phyloP scores from a whole-genome alignment of 53 echinoderm and acorn worm species.

The Henricia sp. region DNA sequence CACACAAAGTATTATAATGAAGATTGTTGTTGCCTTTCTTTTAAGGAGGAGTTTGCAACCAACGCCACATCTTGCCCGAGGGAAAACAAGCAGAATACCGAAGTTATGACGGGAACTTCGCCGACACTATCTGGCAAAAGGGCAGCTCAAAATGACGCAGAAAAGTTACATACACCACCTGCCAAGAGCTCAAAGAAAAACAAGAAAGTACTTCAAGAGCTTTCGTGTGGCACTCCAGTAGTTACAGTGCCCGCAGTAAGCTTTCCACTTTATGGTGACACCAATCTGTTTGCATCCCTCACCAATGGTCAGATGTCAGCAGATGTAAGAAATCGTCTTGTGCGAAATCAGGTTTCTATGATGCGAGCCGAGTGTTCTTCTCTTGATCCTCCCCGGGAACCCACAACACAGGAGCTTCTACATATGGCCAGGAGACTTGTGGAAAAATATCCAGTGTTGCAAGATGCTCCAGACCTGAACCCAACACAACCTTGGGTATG shows the following conservation, averaged over 20 bases:
- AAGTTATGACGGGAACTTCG: neutral
- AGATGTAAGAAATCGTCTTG: slow-evolving; percentile 23
- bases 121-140: neutral
- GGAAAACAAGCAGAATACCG: neutral
- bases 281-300: neutral
- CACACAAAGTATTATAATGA: neutral
- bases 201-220: slow-evolving; percentile 16
- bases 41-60: neutral
- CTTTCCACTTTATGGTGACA: slow-evolving; percentile 17
- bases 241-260: slow-evolving; percentile 1
- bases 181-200: slow-evolving; percentile 6
- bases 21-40: neutral
- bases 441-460: slow-evolving; percentile 18
- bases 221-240: slow-evolving; percentile 16
- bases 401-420: slow-evolving; percentile 2
- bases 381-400: slow-evolving; percentile 19
- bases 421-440: slow-evolving; percentile 12
- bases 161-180: neutral
- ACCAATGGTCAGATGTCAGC: slow-evolving; percentile 10
- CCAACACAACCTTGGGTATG: slow-evolving; percentile 32
- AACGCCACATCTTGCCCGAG: neutral
- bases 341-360: slow-evolving; percentile 16
- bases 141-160: neutral
- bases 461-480: slow-evolving; percentile 15
- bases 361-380: slow-evolving; percentile 17